Percentiles rank a stretch among this genome's conserved stretches.
These are phyloP conservation scores for Chloebia gouldiae DNA, from an alignment of 2,113 vertebrate genomes.

Conservation along the genomic window DNA sequence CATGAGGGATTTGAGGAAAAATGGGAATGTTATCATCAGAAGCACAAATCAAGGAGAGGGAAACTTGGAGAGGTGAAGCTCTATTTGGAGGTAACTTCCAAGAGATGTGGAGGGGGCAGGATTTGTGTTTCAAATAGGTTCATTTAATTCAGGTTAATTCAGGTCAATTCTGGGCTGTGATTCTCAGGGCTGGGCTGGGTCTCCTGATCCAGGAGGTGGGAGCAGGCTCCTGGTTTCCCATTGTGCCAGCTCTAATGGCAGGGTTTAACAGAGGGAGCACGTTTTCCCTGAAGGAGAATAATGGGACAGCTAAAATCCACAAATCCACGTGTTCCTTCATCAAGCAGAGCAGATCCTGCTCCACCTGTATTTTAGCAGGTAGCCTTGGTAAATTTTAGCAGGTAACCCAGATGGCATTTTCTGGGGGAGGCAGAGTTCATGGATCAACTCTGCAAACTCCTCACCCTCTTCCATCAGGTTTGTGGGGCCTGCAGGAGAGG, in stretches of 20 bases:
- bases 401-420: not conserved
- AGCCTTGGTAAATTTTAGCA: not conserved
- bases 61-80: not conserved
- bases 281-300: not conserved
- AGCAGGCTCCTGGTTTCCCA: not conserved
- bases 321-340: not conserved
- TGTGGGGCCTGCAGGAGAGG: not conserved
- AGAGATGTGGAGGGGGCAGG: not conserved
- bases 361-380: not conserved
- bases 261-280: not conserved
- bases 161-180: not conserved
- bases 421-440: not conserved
- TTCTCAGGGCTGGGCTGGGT: not conserved
- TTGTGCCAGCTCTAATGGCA: not conserved
- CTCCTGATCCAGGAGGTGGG: not conserved
- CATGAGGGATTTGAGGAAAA: not conserved
- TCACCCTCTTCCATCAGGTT: not conserved
- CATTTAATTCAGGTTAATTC: not conserved
- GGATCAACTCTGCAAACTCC: not conserved
- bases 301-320: not conserved
- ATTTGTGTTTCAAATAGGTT: not conserved
- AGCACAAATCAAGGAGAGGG: not conserved
- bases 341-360: not conserved
- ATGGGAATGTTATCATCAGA: rapidly evolving
- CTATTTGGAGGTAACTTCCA: not conserved